phyloP scores from a whole-genome alignment of 2,797 vertebrate species.

The Phoebastria nigripes region DNA sequence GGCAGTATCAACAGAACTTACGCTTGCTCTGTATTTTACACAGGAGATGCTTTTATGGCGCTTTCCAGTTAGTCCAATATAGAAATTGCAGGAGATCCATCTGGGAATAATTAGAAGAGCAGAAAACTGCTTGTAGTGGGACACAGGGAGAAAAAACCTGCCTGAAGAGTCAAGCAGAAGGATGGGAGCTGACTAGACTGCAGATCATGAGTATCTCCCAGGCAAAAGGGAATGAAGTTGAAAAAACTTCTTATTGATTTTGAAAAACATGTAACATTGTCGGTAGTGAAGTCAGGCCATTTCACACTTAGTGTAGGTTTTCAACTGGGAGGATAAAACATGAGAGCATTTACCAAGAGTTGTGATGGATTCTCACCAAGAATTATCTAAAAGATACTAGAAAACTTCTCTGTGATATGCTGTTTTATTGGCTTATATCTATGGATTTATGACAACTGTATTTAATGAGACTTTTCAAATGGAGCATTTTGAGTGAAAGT shows the following conservation, averaged over 20 bases:
- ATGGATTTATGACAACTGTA: neutral
- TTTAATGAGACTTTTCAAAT: neutral
- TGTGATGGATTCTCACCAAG: neutral
- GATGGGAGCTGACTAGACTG: neutral
- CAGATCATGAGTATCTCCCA: neutral
- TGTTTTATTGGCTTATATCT: constrained; percentile 1
- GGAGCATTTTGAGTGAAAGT: neutral
- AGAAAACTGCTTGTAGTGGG: neutral
- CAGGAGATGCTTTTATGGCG: neutral
- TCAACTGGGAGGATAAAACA: neutral
- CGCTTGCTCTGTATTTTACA: neutral
- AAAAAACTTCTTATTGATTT: neutral
- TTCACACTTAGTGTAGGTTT: neutral
- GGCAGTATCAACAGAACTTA: neutral
- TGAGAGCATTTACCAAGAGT: neutral
- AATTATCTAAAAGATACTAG: neutral
- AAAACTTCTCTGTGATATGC: neutral
- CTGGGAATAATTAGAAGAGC: neutral
- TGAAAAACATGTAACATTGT: neutral
- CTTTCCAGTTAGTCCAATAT: neutral
- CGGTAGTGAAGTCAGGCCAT: neutral
- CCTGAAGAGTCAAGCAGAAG: neutral
- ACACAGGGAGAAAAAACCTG: neutral
- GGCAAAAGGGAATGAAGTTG: neutral
- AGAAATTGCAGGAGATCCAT: neutral